These are phyloP conservation scores for Drosophila diplacantha DNA, from an alignment of 2,888 invertebrate genomes.

Conservation along the genomic window DNA sequence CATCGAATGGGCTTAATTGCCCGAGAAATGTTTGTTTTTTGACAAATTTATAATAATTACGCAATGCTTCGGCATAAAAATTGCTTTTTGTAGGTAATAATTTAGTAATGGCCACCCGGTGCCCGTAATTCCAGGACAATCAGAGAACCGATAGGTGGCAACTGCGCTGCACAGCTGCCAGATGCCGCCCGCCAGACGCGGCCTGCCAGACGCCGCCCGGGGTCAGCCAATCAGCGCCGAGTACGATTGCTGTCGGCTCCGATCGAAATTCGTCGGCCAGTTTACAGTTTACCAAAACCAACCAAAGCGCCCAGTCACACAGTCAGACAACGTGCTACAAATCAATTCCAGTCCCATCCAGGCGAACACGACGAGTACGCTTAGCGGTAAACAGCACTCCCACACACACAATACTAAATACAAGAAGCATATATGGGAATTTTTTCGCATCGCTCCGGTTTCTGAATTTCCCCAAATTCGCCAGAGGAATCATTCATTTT, in stretches of 20 bases:
- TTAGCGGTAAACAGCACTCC: slow-evolving; percentile 60
- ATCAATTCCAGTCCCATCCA: slow-evolving; percentile 34
- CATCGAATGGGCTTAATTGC: background rate
- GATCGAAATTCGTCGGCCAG: slow-evolving; percentile 12
- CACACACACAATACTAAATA: slow-evolving; percentile 18
- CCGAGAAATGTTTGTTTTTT: background rate
- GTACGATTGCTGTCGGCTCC: slow-evolving; percentile 28
- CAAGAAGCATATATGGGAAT: slow-evolving; percentile 1
- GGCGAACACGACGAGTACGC: slow-evolving; percentile 56
- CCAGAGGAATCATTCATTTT: slow-evolving; percentile 7
- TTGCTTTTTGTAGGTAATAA: background rate
- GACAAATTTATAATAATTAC: fast-evolving
- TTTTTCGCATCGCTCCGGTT: slow-evolving; percentile 15
- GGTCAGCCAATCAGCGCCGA: slow-evolving; percentile 44
- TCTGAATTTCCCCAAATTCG: background rate
- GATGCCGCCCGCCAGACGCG: slow-evolving; percentile 59
- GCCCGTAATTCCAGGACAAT: background rate
- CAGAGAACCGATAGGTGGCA: background rate
- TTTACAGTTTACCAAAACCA: slow-evolving; percentile 13
- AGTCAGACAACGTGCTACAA: slow-evolving; percentile 7
- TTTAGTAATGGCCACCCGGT: too few relatives aligned
- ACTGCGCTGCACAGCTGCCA: slow-evolving; percentile 46
- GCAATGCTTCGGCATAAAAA: fast-evolving
- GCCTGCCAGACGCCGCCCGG: slow-evolving; percentile 58
- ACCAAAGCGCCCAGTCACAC: slow-evolving; percentile 36